These are phyloP conservation scores for Mantis religiosa DNA, from an alignment of 2,888 invertebrate species.

Conservation along the genomic window DNA sequence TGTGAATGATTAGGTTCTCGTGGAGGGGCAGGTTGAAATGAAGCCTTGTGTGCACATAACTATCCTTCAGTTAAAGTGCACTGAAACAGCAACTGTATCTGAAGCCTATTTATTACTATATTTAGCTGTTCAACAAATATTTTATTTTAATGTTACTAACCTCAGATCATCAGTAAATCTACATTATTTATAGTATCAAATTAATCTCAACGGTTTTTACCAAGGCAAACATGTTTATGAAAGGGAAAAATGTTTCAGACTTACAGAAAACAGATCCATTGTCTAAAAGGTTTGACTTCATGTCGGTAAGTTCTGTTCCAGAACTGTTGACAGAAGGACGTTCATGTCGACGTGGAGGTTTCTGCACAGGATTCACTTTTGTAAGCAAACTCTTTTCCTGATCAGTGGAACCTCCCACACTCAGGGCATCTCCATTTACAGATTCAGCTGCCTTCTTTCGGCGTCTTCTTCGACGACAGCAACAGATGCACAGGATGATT, in stretches of 20 bases:
- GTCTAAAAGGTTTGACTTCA: constrained; percentile 17
- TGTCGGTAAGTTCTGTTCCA: constrained; percentile 12
- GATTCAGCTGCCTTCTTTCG: neutral
- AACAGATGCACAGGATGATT: constrained; percentile 53
- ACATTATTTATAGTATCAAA: too few relatives aligned
- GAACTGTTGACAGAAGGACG: constrained; percentile 23
- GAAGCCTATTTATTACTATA: too few relatives aligned
- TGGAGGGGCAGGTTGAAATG: too few relatives aligned
- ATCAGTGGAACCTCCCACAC: constrained; percentile 55
- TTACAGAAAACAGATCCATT: constrained; percentile 12
- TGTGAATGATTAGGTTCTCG: too few relatives aligned
- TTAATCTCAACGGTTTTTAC: too few relatives aligned
- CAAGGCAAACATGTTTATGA: too few relatives aligned
- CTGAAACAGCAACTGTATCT: too few relatives aligned
- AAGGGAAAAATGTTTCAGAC: neutral
- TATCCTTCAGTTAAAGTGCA: too few relatives aligned
- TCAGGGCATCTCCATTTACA: constrained; percentile 47
- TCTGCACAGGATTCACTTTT: constrained; percentile 79
- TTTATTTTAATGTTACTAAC: too few relatives aligned
- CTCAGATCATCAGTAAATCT: too few relatives aligned
- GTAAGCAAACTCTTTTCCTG: constrained; percentile 82
- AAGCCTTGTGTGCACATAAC: too few relatives aligned
- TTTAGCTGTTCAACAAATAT: too few relatives aligned
- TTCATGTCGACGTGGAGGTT: constrained; percentile 75
- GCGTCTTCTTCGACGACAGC: constrained; percentile 52